Evolutionary conservation across 2,113 vertebrate genomes (phyloP), one percentile per base, ranked within the genome.

Genomic region (Potamarius usumacintae): DNA sequence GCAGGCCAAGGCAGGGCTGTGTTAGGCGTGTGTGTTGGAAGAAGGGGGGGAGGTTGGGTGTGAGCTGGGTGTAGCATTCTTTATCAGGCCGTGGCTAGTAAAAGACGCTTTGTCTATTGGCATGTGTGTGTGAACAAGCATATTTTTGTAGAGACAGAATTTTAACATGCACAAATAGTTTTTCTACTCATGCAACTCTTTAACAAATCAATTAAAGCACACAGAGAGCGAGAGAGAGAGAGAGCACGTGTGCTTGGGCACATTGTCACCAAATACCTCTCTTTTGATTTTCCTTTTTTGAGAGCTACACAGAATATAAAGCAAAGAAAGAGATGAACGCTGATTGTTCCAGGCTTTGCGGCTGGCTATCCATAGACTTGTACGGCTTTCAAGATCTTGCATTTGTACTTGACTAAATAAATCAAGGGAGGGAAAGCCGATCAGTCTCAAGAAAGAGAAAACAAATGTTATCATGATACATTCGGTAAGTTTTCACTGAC

Each of bases 31-130:
- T 87, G 27, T 71, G 53, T 69, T 77, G 52, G 30, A 50, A 74
- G 79, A 80, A n/a, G 55, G 15, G 53, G 58, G 55, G 20, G 81
- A 48, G 80, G 57, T 42, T 48, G 74, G 48, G 82, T 72, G 87
- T 81, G 85, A 65, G 20, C 53, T 53, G 55, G 9, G 60, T 88
- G 14, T 87, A 72, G 82, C 83, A 90, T 90, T 89, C 85, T 69
- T 88, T 77, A 60, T 80, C 88, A 57, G 85, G 85, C 89, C 87
- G 55, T 65, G 86, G 85, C 89, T 85, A 83, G 82, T 65, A 53
- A 27, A 15, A 80, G 60, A 12, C 42, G 25, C 57, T 22, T 48
- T 53, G 53, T 42, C 55, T 78, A 1, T 76, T 27, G 22, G 60
- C 27, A 9, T 63, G 22, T 42, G 57, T 84, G 50, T 67, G 48